phyloP scores from a whole-genome alignment of 2,888 invertebrate genomes.

The Entomobrya multifasciata region DNA sequence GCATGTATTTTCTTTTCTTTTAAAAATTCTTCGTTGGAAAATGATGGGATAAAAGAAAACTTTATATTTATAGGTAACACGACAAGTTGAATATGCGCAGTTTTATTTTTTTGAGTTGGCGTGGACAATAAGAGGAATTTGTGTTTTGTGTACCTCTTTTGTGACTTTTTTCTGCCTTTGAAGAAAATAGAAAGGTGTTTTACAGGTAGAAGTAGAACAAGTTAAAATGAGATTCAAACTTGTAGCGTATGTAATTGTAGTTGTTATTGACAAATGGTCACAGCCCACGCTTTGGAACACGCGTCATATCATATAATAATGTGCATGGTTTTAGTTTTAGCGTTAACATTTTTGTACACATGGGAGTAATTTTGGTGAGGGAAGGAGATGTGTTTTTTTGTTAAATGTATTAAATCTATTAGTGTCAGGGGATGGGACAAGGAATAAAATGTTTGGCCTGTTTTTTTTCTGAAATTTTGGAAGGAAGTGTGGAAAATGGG shows the following conservation, averaged over 20 bases:
- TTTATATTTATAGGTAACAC: too few species aligned
- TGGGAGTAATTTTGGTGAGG: neutral
- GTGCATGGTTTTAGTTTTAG: too few species aligned
- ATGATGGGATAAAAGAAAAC: too few species aligned
- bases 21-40: too few species aligned
- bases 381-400: neutral
- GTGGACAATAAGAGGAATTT: too few species aligned
- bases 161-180: too few species aligned
- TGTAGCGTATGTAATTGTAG: slow-evolving; percentile 4
- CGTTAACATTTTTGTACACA: neutral
- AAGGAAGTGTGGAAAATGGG: neutral
- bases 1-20: too few species aligned
- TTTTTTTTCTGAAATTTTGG: neutral
- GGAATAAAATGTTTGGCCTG: neutral
- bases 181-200: too few species aligned
- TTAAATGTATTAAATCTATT: neutral
- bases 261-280: slow-evolving; percentile 10
- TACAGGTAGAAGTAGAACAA: neutral
- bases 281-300: neutral
- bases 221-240: neutral
- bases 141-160: too few species aligned
- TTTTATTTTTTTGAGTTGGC: too few species aligned
- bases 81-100: too few species aligned
- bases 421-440: slow-evolving; percentile 18
- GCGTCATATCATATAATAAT: neutral